Evolutionary conservation across 2,113 vertebrate genomes (phyloP), one percentile per base, ranked within the genome.

Genomic region (Leucoraja erinaceus): DNA sequence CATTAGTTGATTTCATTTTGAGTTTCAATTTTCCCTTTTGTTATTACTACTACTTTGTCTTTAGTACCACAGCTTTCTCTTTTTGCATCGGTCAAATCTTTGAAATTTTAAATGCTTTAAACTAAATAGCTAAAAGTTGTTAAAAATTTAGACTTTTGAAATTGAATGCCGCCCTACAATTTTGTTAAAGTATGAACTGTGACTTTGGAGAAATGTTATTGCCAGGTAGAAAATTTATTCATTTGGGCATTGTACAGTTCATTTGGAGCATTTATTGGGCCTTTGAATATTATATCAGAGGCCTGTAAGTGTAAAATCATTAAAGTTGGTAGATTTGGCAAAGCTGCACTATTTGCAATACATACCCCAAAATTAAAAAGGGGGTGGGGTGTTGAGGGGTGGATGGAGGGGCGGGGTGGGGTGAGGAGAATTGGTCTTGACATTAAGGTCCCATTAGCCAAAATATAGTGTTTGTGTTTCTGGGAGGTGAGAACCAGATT

Each of bases 401-500:
- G 38, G 38, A 47, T 47, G 38, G 38, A 3, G 38, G 38, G 38
- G 1, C 1, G 38, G 38, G 38, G 0, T 47, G 38, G 38, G 38
- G 38, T 0, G 38, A 38, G 20, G 16, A 38, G 9, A 20, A 63
- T 68, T 33, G 86, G 14, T 91, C 86, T 90, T 91, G 9, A 70
- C 33, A 33, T 91, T 28, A 83, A 56, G 68, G 90, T 22, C 66
- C 31, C 22, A 54, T 47, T 91, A 63, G 90, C 54, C 33, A 72
- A 72, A 72, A 68, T 54, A 68, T 47, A 91, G 16, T 54, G 72
- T 18, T 74, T 91, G 68, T 47, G 47, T 74, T 70, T 72, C 66
- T 70, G n/a, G 63, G n/a, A 70, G 90, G 66, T 72, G 38, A 72
- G 90, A 91, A 72, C 8, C 66, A 22, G 18, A 91, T 91, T 91